Conservation (phyloP, 2,113 vertebrate species). For the Onychostoma macrolepis region DNA sequence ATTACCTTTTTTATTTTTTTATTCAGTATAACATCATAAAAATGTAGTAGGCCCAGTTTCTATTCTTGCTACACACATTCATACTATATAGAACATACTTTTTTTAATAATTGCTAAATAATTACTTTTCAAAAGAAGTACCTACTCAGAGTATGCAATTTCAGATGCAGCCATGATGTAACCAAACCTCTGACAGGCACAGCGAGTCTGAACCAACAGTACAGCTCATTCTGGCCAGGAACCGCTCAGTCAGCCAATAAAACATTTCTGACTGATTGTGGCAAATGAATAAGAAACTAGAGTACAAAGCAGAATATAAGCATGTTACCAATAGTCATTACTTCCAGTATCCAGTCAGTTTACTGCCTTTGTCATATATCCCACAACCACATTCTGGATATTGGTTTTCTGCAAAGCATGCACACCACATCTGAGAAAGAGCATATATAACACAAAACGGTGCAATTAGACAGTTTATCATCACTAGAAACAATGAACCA, state of each 20-base stretch:
- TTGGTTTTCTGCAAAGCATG: not conserved
- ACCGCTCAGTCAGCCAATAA: not conserved
- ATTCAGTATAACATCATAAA: no score
- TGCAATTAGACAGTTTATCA: not conserved
- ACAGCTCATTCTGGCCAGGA: not conserved
- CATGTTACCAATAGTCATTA: not conserved
- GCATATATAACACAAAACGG: not conserved
- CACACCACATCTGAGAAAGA: not conserved
- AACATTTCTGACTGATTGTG: not conserved
- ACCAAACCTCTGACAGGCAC: not conserved
- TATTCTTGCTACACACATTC: not conserved
- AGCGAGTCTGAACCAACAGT: not conserved
- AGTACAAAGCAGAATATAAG: not conserved
- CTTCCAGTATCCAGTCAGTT: slow-evolving; percentile 8
- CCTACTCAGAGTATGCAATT: not conserved
- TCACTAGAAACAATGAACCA: not conserved
- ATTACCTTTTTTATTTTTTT: no score
- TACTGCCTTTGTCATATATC: not conserved
- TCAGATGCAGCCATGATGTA: no score
- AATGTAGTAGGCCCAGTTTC: not conserved
- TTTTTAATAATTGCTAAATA: not conserved
- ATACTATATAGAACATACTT: not conserved
- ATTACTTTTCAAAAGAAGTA: not conserved
- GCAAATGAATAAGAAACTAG: not conserved
- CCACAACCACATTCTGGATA: not conserved